Conservation (phyloP, 2,113 vertebrate species). For the Noturus placidus region DNA sequence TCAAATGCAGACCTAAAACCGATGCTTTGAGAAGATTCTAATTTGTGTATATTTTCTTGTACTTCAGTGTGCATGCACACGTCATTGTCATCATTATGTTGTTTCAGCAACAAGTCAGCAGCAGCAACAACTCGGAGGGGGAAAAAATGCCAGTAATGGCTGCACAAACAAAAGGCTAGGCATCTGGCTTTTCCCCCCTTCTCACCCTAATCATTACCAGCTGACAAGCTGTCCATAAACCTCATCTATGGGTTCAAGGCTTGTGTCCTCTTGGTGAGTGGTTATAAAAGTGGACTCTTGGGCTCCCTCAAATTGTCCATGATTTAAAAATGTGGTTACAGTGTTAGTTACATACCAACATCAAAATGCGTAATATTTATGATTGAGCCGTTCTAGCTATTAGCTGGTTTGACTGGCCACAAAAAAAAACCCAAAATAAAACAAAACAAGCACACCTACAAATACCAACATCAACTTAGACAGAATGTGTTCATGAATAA, state of each 20-base stretch:
- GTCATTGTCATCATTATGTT: constrained; percentile 1
- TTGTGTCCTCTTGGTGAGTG: not conserved
- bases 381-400: not conserved
- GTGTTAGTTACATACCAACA: not conserved
- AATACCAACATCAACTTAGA: not conserved
- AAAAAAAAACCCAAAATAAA: too few relatives aligned
- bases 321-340: not conserved
- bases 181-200: not conserved
- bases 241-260: not conserved
- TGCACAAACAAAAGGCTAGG: not conserved
- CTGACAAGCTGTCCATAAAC: constrained; percentile 9
- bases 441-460: not conserved
- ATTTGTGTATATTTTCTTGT: not conserved
- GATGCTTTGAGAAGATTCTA: not conserved
- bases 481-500: not conserved
- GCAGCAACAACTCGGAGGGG: too few relatives aligned
- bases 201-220: constrained; percentile 17
- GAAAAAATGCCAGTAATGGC: not conserved
- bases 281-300: not conserved
- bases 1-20: not conserved
- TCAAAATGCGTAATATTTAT: not conserved
- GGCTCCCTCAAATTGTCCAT: not conserved
- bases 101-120: not conserved
- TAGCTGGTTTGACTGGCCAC: not conserved
- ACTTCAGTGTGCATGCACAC: not conserved